These are phyloP conservation scores for Pharmacophagus antenor DNA, from an alignment of 2,888 invertebrate species.

Conservation along the genomic window DNA sequence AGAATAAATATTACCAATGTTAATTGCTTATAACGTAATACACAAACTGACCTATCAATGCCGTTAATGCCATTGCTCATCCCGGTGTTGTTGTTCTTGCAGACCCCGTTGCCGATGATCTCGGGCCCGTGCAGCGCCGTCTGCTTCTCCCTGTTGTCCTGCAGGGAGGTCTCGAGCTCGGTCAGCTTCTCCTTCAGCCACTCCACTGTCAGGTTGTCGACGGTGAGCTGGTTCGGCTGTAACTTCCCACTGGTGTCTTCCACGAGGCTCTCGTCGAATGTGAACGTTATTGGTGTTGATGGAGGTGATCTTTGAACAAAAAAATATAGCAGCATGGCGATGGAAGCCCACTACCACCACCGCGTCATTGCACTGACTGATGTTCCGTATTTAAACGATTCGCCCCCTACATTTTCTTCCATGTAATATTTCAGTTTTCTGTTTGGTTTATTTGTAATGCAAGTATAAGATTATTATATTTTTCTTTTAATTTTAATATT, in stretches of 20 bases:
- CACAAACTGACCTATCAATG: slow-evolving; percentile 65
- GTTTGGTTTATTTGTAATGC: too few relatives aligned
- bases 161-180: slow-evolving; percentile 89
- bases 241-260: slow-evolving; percentile 94
- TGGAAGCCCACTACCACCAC: too few relatives aligned
- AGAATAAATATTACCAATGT: too few relatives aligned
- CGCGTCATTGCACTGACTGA: too few relatives aligned
- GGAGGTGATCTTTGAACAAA: slow-evolving; percentile 85
- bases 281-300: slow-evolving; percentile 87
- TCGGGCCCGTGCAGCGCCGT: slow-evolving; percentile 79
- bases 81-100: slow-evolving; percentile 71
- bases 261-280: slow-evolving; percentile 92
- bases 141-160: slow-evolving; percentile 88
- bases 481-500: too few relatives aligned
- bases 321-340: background rate
- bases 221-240: slow-evolving; percentile 92
- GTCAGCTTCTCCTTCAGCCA: slow-evolving; percentile 90
- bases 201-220: slow-evolving; percentile 95
- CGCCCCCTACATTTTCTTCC: too few relatives aligned
- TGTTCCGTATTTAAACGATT: too few relatives aligned
- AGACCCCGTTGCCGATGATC: slow-evolving; percentile 74
- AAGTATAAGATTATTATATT: too few relatives aligned
- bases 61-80: slow-evolving; percentile 81
- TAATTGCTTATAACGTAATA: too few relatives aligned
- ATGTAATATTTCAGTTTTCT: too few relatives aligned